Evolutionary conservation across 2,888 invertebrate genomes (phyloP).

Genomic region (Lucinisca nassula): DNA sequence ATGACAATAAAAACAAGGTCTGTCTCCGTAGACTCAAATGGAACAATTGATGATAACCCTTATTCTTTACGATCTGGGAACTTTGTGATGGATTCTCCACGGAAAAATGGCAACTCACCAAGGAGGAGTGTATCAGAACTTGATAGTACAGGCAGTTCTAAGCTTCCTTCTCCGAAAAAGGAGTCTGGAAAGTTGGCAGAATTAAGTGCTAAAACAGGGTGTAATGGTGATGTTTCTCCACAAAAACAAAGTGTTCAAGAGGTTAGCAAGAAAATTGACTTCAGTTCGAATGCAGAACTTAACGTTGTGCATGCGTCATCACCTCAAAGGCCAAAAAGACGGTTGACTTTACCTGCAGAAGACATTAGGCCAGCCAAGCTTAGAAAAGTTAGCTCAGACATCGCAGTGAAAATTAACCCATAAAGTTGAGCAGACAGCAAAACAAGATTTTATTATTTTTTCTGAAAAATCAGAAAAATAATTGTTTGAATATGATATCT

Average conservation of each 20-base stretch:
- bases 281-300: background rate
- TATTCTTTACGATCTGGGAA: background rate
- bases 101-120: background rate
- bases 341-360: background rate
- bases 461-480: too few relatives aligned
- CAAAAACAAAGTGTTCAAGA: background rate
- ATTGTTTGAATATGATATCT: too few relatives aligned
- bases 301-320: background rate
- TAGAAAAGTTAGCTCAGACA: background rate
- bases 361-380: background rate
- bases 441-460: too few relatives aligned
- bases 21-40: background rate
- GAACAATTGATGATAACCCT: background rate
- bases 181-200: background rate
- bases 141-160: background rate
- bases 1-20: conserved; percentile 4
- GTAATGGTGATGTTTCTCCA: background rate
- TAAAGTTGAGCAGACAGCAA: too few relatives aligned
- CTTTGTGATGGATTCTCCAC: background rate
- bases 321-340: background rate
- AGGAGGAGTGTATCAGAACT: background rate
- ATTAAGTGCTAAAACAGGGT: background rate
- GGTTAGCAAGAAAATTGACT: background rate
- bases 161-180: background rate
- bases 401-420: background rate